Conservation (phyloP, 2,113 vertebrate species). For the Merops nubicus region DNA sequence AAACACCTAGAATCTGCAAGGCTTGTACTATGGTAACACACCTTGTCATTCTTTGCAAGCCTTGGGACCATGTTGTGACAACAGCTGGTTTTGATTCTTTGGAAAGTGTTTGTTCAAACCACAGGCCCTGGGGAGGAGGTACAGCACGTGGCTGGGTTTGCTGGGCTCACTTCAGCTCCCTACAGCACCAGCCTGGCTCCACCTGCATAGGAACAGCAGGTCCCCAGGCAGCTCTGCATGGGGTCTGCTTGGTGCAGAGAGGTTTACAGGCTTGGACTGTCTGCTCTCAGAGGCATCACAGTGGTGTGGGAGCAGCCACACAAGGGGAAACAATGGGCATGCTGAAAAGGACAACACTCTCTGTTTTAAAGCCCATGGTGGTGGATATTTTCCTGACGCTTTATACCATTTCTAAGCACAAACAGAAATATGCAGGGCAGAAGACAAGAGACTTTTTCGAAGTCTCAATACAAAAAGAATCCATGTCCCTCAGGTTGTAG, state of each 20-base stretch:
- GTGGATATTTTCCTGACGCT: background rate
- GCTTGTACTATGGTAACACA: background rate
- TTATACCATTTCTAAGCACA: background rate
- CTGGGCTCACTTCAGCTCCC: background rate
- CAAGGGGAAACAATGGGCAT: background rate
- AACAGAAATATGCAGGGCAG: background rate
- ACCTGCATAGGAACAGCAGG: background rate
- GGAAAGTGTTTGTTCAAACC: background rate
- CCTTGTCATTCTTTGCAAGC: background rate
- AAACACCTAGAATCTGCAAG: background rate
- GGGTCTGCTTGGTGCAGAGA: background rate
- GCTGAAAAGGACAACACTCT: background rate
- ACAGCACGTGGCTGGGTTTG: accelerated
- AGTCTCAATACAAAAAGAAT: background rate
- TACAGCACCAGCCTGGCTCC: background rate
- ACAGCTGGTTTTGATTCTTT: background rate
- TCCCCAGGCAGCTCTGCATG: background rate
- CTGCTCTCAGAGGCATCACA: background rate
- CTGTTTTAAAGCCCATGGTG: accelerated
- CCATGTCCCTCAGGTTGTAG: background rate
- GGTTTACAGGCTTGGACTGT: background rate
- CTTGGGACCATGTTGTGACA: background rate
- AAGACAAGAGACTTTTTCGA: background rate
- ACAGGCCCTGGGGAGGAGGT: background rate
- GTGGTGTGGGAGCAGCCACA: background rate